Percentiles rank a stretch among this genome's conserved stretches.
These are phyloP conservation scores for Chloropsis cyanopogon DNA, from an alignment of 2,113 vertebrate species.

Conservation along the genomic window DNA sequence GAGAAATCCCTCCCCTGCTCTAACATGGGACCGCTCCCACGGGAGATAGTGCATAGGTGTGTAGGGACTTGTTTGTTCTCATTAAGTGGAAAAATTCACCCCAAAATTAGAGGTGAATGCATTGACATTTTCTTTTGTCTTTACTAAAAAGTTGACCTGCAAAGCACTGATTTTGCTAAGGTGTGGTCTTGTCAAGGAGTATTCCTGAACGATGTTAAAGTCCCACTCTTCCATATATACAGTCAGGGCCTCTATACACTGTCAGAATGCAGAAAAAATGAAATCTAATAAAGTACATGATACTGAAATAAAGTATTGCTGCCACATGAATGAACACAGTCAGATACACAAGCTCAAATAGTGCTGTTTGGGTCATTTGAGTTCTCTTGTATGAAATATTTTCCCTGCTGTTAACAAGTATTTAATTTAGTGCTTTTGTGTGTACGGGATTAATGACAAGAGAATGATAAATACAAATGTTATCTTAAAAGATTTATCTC, in stretches of 20 bases:
- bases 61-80: not conserved
- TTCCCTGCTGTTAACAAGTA: not conserved
- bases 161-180: not conserved
- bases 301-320: not conserved
- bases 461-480: not conserved
- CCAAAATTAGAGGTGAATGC: not conserved
- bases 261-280: not conserved
- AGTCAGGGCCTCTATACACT: not conserved
- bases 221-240: not conserved
- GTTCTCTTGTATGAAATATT: not conserved
- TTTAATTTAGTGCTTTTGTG: not conserved
- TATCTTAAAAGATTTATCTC: slow-evolving; percentile 26
- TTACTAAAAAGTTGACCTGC: not conserved
- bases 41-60: not conserved
- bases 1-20: not conserved
- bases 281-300: not conserved
- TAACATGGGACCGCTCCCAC: too few species aligned
- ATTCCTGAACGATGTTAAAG: not conserved
- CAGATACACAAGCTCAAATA: not conserved
- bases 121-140: not conserved
- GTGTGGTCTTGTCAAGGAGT: not conserved
- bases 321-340: not conserved
- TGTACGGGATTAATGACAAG: not conserved
- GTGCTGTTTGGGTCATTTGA: not conserved
- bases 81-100: not conserved